Conservation (phyloP, 2,888 invertebrate genomes). For the Suillia variegata region DNA sequence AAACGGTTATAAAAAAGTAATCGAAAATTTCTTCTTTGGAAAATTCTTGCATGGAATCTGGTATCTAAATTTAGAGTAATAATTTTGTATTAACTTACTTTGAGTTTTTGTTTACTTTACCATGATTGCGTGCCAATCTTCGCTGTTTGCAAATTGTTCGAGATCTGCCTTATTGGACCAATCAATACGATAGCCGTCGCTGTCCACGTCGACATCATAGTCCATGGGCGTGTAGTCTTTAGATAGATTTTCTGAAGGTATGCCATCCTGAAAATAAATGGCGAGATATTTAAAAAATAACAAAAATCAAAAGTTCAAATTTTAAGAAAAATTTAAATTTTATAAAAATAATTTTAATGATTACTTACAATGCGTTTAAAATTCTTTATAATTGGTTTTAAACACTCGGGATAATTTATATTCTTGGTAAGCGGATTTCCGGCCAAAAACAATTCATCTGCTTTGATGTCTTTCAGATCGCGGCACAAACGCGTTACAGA, state of each 20-base stretch:
- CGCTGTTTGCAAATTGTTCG: conserved; percentile 40
- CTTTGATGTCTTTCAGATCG: conserved; percentile 43
- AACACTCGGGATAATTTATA: conserved; percentile 47
- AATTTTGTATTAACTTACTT: not conserved
- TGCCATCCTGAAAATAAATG: conserved; percentile 41
- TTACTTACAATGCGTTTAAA: conserved; percentile 47
- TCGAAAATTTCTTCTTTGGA: conserved; percentile 45
- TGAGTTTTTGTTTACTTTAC: conserved; percentile 32
- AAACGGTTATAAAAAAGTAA: conserved; percentile 45
- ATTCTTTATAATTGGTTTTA: conserved; percentile 44
- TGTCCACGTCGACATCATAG: conserved; percentile 39
- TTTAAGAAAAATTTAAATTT: not conserved
- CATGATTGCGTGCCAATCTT: conserved; percentile 53
- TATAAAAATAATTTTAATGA: too few species aligned
- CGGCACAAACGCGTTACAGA: conserved; percentile 43
- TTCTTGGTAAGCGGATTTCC: conserved; percentile 47
- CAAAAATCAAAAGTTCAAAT: not conserved
- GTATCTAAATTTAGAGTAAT: conserved; percentile 38
- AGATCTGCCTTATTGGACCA: conserved; percentile 36
- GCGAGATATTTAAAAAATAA: not conserved
- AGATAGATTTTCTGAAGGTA: conserved; percentile 46
- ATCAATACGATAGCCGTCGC: conserved; percentile 41
- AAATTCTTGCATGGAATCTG: conserved; percentile 38
- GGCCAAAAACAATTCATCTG: conserved; percentile 41
- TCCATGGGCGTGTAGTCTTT: conserved; percentile 44